phyloP scores from a whole-genome alignment of 2,888 invertebrate species.

The Caenorhabditis drosophilae region DNA sequence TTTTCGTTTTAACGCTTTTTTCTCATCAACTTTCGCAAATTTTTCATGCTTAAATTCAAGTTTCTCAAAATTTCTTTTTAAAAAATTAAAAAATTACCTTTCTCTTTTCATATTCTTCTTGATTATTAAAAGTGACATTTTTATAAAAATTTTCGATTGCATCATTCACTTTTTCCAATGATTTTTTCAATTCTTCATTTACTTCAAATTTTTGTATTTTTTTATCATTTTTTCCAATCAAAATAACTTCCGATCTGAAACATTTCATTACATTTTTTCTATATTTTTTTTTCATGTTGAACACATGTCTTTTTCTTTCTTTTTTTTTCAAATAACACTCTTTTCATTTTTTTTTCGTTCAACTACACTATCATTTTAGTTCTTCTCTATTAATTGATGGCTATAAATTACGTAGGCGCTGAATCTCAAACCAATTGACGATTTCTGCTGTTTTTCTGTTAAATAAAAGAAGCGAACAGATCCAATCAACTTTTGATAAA shows the following conservation, averaged over 20 bases:
- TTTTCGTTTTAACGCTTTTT: conserved; percentile 25
- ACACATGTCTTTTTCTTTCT: too few species aligned
- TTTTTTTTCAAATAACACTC: too few species aligned
- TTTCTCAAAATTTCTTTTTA: neutral
- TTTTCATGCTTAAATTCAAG: conserved; percentile 29
- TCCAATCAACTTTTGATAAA: too few species aligned
- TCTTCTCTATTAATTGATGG: too few species aligned
- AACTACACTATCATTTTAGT: too few species aligned
- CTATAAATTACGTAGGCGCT: too few species aligned
- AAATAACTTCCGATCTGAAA: conserved; percentile 9
- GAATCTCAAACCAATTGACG: too few species aligned
- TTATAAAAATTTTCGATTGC: conserved; percentile 39
- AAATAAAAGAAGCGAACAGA: too few species aligned
- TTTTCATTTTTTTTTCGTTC: too few species aligned
- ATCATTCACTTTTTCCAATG: conserved; percentile 20
- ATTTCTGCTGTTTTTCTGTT: too few species aligned
- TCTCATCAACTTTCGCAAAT: conserved; percentile 32
- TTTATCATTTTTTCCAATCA: neutral
- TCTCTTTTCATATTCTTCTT: conserved; percentile 46
- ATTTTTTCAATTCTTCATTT: conserved; percentile 6
- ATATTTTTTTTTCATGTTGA: too few species aligned
- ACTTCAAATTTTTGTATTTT: neutral
- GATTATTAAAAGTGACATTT: conserved; percentile 44
- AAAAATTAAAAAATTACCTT: conserved; percentile 20
- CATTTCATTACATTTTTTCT: neutral